Evolutionary conservation across 2,113 vertebrate species (phyloP).

Genomic region (Pholis gunnellus): DNA sequence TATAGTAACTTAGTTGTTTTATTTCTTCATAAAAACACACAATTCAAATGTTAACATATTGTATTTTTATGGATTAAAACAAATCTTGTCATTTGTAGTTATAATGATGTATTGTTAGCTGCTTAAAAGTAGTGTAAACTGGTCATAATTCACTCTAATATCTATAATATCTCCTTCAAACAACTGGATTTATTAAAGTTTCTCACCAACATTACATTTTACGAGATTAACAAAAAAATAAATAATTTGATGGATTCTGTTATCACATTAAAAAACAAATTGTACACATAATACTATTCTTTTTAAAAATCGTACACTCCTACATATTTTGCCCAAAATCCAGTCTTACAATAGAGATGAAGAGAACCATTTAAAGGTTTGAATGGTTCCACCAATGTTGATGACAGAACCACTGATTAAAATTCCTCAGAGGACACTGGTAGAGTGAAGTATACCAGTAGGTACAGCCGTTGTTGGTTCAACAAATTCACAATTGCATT

Average conservation of each 20-base stretch:
- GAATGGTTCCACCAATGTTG: neutral
- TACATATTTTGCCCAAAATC: neutral
- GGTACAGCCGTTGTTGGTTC: neutral
- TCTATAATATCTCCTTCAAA: too few relatives aligned
- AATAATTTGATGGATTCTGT: too few relatives aligned
- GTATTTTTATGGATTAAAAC: too few relatives aligned
- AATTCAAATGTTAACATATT: too few relatives aligned
- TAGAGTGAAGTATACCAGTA: neutral
- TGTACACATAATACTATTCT: too few relatives aligned
- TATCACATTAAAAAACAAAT: too few relatives aligned
- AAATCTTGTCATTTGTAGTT: too few relatives aligned
- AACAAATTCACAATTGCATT: slow-evolving; percentile 28
- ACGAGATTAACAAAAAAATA: neutral
- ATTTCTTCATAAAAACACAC: too few relatives aligned
- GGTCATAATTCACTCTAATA: too few relatives aligned
- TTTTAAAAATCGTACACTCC: neutral
- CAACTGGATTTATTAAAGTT: neutral
- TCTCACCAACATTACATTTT: neutral
- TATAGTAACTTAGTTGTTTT: too few relatives aligned
- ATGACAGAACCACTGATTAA: neutral
- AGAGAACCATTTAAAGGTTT: neutral
- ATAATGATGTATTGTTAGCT: too few relatives aligned
- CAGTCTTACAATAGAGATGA: neutral
- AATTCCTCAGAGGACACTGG: neutral
- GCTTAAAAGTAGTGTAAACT: too few relatives aligned